Evolutionary conservation across 2,113 vertebrate genomes (phyloP).

Genomic region (Sinocyclocheilus grahami): DNA sequence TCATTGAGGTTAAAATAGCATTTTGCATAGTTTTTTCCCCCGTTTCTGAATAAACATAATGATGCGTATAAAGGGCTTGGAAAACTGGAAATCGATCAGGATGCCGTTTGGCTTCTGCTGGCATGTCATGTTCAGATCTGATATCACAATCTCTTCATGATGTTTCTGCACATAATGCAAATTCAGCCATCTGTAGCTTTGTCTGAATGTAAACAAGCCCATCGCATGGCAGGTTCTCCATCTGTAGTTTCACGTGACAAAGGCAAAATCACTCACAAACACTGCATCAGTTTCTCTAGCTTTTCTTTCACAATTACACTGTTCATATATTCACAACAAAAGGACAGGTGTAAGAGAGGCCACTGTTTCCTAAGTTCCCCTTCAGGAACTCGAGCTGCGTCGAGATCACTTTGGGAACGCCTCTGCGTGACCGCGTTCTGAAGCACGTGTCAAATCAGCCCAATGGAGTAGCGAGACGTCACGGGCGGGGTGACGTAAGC

Average conservation of each 20-base stretch:
- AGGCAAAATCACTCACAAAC: not conserved
- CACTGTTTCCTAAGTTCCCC: not conserved
- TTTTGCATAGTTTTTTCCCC: not conserved
- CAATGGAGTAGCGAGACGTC: too few relatives aligned
- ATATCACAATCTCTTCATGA: constrained; percentile 21
- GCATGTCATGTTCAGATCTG: constrained; percentile 20
- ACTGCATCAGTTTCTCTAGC: constrained; percentile 5
- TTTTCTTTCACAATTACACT: not conserved
- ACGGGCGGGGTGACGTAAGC: too few relatives aligned
- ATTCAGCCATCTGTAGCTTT: constrained; percentile 22
- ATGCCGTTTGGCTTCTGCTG: constrained; percentile 4
- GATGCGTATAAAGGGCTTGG: not conserved
- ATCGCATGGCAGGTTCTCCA: constrained; percentile 35
- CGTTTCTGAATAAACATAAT: not conserved
- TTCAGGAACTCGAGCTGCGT: too few relatives aligned
- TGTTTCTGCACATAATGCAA: constrained; percentile 23
- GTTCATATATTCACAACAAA: not conserved
- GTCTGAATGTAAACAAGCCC: constrained; percentile 39
- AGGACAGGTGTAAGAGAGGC: not conserved
- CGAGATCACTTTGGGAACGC: too few relatives aligned
- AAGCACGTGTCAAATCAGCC: too few relatives aligned
- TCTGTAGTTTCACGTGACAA: constrained; percentile 32
- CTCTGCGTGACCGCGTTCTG: too few relatives aligned
- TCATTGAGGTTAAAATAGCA: constrained; percentile 24
- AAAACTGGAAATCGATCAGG: constrained; percentile 25